A percentile compares a stretch with the other conserved stretches of the same genome.
These are phyloP conservation scores for Scaptomyza montana DNA, from an alignment of 1,140 invertebrate genomes.

Conservation along the genomic window DNA sequence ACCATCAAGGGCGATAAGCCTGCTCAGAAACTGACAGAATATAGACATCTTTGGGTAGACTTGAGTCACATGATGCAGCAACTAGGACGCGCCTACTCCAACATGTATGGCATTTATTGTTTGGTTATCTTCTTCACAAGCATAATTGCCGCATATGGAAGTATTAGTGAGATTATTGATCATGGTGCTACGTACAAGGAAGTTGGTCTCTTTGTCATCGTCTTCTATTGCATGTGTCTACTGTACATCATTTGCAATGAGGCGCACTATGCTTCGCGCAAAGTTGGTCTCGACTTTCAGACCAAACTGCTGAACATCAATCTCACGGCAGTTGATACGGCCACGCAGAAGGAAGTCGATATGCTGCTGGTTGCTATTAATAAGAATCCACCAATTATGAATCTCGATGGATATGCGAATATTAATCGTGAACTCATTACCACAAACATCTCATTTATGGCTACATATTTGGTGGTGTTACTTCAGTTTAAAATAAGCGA, in stretches of 20 bases:
- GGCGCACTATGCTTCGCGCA: constrained; percentile 87
- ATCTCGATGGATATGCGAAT: constrained; percentile 88
- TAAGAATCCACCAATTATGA: constrained; percentile 89
- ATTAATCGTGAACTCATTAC: constrained; percentile 88
- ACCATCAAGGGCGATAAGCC: constrained; percentile 86
- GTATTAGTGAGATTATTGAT: constrained; percentile 88
- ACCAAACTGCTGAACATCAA: constrained; percentile 87
- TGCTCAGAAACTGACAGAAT: constrained; percentile 86
- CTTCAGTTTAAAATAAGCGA: constrained; percentile 87
- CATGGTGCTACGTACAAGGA: constrained; percentile 88
- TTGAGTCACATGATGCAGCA: constrained; percentile 90
- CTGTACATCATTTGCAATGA: constrained; percentile 89
- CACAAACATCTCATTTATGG: constrained; percentile 87
- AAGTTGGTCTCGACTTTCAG: constrained; percentile 88
- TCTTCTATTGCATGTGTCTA: constrained; percentile 87
- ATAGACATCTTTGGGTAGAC: constrained; percentile 88
- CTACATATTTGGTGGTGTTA: constrained; percentile 88
- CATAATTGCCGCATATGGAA: constrained; percentile 88
- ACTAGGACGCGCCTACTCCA: constrained; percentile 87
- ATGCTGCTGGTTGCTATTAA: constrained; percentile 89
- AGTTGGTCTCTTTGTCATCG: constrained; percentile 87
- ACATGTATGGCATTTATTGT: constrained; percentile 89
- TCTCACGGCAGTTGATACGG: constrained; percentile 86
- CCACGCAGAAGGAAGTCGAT: constrained; percentile 87
- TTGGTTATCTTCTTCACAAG: constrained; percentile 88